Percentiles rank a stretch among this genome's conserved stretches.
These are phyloP conservation scores for Calliphora vicina DNA, from an alignment of 1,140 invertebrate species.

Conservation along the genomic window DNA sequence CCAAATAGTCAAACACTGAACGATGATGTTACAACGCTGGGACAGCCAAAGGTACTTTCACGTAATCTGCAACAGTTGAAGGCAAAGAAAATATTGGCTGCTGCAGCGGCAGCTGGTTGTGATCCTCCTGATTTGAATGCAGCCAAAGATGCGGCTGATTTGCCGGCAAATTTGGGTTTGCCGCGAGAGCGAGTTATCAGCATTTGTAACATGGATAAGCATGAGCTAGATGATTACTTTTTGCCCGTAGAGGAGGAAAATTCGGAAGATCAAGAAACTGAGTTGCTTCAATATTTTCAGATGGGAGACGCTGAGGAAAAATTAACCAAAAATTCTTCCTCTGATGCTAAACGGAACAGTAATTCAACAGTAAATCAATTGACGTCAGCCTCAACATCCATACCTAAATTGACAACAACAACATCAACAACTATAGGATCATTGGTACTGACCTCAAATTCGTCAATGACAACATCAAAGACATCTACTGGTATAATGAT, in stretches of 20 bases:
- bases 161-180: slow-evolving; percentile 58
- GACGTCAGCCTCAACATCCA: slow-evolving; percentile 3
- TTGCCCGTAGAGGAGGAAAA: slow-evolving; percentile 74
- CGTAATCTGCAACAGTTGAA: slow-evolving; percentile 52
- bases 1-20: slow-evolving; percentile 38
- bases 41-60: slow-evolving; percentile 47
- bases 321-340: slow-evolving; percentile 53
- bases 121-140: neutral
- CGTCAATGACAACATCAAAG: slow-evolving; percentile 35
- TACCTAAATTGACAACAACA: slow-evolving; percentile 26
- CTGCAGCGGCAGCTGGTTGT: slow-evolving; percentile 45
- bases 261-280: slow-evolving; percentile 81
- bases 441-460: slow-evolving; percentile 36
- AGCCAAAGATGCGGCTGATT: slow-evolving; percentile 37
- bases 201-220: slow-evolving; percentile 77
- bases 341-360: slow-evolving; percentile 61
- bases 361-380: slow-evolving; percentile 47
- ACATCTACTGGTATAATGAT: slow-evolving; percentile 25
- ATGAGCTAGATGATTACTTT: slow-evolving; percentile 78
- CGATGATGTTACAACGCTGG: neutral
- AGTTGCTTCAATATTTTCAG: slow-evolving; percentile 80
- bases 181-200: slow-evolving; percentile 71
- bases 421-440: slow-evolving; percentile 39
- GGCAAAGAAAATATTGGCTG: slow-evolving; percentile 48
- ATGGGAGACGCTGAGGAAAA: slow-evolving; percentile 66